Evolutionary conservation across 1,140 invertebrate species (phyloP), one percentile per base, ranked within the genome.

Genomic region (Belonocnema kinseyi): DNA sequence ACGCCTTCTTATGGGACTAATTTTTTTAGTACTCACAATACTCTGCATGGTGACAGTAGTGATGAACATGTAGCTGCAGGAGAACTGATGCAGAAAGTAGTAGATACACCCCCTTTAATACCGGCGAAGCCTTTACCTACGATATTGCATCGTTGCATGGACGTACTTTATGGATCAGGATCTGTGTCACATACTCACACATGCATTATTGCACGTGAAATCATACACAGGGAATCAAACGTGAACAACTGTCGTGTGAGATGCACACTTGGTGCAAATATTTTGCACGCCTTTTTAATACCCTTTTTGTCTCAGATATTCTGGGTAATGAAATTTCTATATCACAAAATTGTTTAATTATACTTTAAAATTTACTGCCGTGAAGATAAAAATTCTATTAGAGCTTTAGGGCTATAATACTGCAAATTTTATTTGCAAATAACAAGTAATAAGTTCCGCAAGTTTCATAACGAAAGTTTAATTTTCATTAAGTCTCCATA

Each of bases 101-200:
- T 71, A 75, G 83, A 79, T 77, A 81, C 84, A 87, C 84, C 81
- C 85, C 82, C 85, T 90, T 90, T 88, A 89, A 90, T 90, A 90
- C 85, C 80, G 53, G 71, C 78, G 74, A 17, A 84, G 76, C 80
- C 87, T 82, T 84, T 80, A 40, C 74, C 78, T 84, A 76, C 56
- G 76, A 83, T 77, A 86, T 79, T 83, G 81, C 78, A 85, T 84
- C 82, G 80, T 75, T 72, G 54, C 75, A 83, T 83, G 81, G 79
- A 83, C 77, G 75, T 76, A 66, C 78, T 77, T 78, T 78, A 58
- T 58, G 72, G 76, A 77, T 77, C 75, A 77, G 79, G 79, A 77
- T 77, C 50, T 77, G 76, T 80, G 82, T 82, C 78, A 82, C 74
- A 33, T 77, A 75, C 72, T 58, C 54, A 75, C 74, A 70, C 54